phyloP scores from a whole-genome alignment of 2,113 vertebrate genomes.

The Oreotrochilus melanogaster region DNA sequence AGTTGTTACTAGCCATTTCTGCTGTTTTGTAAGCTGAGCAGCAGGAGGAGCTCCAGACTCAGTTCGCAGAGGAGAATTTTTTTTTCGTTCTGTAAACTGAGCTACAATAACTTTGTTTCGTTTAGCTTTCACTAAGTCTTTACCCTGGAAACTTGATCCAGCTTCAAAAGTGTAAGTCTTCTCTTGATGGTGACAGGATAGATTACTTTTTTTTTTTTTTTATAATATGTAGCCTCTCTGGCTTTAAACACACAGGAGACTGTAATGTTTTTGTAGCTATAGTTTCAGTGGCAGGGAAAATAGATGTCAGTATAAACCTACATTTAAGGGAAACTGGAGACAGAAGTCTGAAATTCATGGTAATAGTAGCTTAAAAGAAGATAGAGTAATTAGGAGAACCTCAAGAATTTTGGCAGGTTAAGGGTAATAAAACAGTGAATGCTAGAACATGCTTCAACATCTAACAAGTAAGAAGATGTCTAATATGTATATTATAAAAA shows the following conservation, averaged over 20 bases:
- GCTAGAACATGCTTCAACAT: constrained; percentile 23
- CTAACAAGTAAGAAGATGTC: constrained; percentile 48
- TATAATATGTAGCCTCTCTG: background rate
- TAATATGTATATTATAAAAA: constrained; percentile 16
- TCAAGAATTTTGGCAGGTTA: constrained; percentile 59
- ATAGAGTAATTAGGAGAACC: constrained; percentile 53
- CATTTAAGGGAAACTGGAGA: background rate
- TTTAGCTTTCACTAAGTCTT: background rate
- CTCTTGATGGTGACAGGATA: background rate
- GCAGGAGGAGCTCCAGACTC: constrained; percentile 27
- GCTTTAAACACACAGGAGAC: background rate
- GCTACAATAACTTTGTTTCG: background rate
- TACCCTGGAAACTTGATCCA: constrained; percentile 1
- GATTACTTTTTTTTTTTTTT: background rate
- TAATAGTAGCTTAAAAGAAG: constrained; percentile 32
- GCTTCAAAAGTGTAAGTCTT: constrained; percentile 9
- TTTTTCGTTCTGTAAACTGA: background rate
- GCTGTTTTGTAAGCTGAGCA: background rate
- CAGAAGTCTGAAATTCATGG: constrained; percentile 30
- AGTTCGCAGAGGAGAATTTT: background rate
- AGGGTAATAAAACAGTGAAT: constrained; percentile 24
- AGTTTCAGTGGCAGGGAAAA: background rate
- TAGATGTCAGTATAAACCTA: background rate
- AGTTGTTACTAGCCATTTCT: background rate
- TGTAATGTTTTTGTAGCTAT: background rate